Percentiles rank a stretch among this genome's conserved stretches.
Evolutionary conservation across 2,888 invertebrate genomes (phyloP).

Genomic region (Cantharis rufa): DNA sequence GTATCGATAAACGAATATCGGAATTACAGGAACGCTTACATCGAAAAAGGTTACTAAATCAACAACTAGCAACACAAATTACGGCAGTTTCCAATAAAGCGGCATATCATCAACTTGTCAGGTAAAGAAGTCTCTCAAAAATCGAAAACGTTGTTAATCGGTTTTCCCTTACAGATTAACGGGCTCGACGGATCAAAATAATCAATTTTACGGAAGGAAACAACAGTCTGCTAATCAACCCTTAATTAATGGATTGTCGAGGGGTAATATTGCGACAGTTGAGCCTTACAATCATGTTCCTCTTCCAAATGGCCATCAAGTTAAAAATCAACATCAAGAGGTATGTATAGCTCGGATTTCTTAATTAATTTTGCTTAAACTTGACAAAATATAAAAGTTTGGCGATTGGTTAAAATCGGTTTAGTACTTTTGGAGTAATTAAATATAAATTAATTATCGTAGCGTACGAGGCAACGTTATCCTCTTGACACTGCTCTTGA

Average conservation of each 20-base stretch:
- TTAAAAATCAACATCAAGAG: constrained; percentile 50
- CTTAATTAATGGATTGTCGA: constrained; percentile 60
- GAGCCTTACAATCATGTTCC: constrained; percentile 89
- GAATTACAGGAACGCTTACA: constrained; percentile 91
- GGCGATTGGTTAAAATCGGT: constrained; percentile 25
- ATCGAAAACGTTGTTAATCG: background rate
- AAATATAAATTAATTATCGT: no score
- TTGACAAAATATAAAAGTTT: no score
- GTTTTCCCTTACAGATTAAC: constrained; percentile 44
- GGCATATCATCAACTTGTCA: constrained; percentile 54
- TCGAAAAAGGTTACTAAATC: constrained; percentile 84
- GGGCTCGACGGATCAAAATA: constrained; percentile 51
- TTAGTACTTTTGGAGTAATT: no score
- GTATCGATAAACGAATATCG: constrained; percentile 90
- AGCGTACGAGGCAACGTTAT: no score
- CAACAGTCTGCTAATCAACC: constrained; percentile 52
- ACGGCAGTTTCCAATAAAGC: constrained; percentile 57
- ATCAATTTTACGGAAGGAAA: constrained; percentile 49
- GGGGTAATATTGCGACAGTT: constrained; percentile 84
- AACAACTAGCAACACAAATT: constrained; percentile 69
- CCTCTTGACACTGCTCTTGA: no score
- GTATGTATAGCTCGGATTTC: no score
- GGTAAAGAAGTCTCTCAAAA: constrained; percentile 38
- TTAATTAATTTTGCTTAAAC: no score
- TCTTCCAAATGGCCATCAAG: constrained; percentile 59